Evolutionary conservation across 2,888 invertebrate genomes (phyloP).

Genomic region (Drosophila anomalata): DNA sequence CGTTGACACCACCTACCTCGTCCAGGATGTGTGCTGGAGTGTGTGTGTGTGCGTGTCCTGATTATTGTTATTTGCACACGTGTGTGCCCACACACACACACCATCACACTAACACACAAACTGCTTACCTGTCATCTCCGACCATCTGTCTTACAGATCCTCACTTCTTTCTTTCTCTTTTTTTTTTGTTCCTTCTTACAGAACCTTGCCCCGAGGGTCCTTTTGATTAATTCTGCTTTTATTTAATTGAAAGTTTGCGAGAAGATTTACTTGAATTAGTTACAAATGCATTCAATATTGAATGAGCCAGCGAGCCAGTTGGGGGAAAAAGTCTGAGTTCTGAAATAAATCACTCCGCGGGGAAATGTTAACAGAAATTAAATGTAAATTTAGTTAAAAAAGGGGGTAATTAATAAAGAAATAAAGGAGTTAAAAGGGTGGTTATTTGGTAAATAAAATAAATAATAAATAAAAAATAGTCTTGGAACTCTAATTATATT

Average conservation of each 20-base stretch:
- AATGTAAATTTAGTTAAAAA: neutral
- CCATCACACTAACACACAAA: conserved; percentile 21
- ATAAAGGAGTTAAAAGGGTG: no score
- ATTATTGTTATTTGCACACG: conserved; percentile 61
- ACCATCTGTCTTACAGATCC: conserved; percentile 40
- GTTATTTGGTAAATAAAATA: neutral
- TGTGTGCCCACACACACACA: conserved; percentile 38
- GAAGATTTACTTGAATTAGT: conserved; percentile 52
- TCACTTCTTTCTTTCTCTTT: neutral
- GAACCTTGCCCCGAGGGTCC: conserved; percentile 7
- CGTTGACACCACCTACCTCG: conserved; percentile 59
- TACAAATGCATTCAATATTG: conserved; percentile 52
- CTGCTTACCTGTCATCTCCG: conserved; percentile 53
- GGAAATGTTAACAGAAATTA: neutral
- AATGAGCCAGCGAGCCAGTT: conserved; percentile 5
- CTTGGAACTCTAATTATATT: neutral
- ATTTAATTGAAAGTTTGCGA: conserved; percentile 70
- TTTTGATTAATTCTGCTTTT: conserved; percentile 68
- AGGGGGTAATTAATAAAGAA: no score
- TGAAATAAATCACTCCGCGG: neutral
- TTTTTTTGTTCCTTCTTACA: neutral
- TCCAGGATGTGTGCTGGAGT: neutral
- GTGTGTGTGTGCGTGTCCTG: conserved; percentile 27
- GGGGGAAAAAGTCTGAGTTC: neutral
- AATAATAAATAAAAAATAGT: neutral